Base-by-base conservation (phyloP, 2,888 invertebrate species). In the Aleiodes leptofemur region DNA sequence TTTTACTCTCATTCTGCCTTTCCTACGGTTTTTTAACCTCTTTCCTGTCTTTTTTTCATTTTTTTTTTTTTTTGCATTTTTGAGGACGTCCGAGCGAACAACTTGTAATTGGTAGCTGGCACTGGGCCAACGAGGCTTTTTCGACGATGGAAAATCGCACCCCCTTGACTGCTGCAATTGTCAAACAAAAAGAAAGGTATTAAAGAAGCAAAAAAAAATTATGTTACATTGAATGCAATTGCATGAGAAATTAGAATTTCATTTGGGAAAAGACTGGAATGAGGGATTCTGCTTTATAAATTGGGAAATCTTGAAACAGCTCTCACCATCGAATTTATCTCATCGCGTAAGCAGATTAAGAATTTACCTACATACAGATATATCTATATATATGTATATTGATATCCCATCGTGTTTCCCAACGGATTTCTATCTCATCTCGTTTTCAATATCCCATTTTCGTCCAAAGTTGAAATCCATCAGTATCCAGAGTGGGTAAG, bases 311-410 rank as follows among this genome's bases (percentile, higher is more conserved):
- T 8, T 31, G n/a, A 14, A 8, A 38, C 6, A 31, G 31, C 4
- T 59, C n/a, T 38, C 77, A 77, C 81, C 77, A 81, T 81, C 78
- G 80, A 78, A 81, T 79, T 80, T 78, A 75, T 77, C 77, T 75
- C 70, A 61, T 72, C 76, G 61, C 73, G 53, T 68, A 79, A 82
- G 80, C 82, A 66, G 80, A 78, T 82, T 81, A 81, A 77, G 72
- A 77, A 78, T 76, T 79, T 43, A 43, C 9, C 4, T 8, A 43
- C 43, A 43, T 11, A 43, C 7, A 9, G 8, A 43, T 43, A 11
- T 9, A 43, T 38, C 8, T 38, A 38, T 9, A 9, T 78, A 29
- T 53, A 29, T n/a, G n/a, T 50, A 31, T 51, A 16, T 59, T 53
- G 51, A 61, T 31, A 31, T 34, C n/a, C 14, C 4, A n/a, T 43